Percentiles rank a stretch among this genome's conserved stretches.
phyloP scores from a whole-genome alignment of 2,113 vertebrate genomes.

The Macrotus californicus region DNA sequence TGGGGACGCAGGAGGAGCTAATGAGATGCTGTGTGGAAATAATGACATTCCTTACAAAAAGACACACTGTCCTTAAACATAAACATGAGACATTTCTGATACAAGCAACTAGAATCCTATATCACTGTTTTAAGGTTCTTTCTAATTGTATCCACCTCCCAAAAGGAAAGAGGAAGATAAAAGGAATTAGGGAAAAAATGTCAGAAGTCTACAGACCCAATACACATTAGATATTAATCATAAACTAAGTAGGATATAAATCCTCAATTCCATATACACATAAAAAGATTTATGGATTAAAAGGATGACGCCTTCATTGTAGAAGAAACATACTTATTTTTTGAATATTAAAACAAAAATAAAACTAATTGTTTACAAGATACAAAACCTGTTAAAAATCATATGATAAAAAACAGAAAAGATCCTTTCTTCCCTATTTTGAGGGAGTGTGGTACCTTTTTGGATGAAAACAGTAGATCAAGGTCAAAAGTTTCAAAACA shows the following conservation, averaged over 20 bases:
- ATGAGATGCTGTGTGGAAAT: background rate
- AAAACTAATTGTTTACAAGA: background rate
- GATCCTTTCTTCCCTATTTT: background rate
- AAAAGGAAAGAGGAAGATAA: background rate
- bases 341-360: conserved; percentile 8
- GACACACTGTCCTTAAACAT: background rate
- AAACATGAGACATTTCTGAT: background rate
- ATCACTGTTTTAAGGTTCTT: background rate
- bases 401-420: background rate
- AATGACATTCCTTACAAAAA: background rate
- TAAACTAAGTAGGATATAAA: background rate
- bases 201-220: background rate
- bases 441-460: background rate
- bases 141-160: background rate
- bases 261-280: background rate
- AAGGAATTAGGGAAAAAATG: background rate
- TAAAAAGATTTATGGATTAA: background rate
- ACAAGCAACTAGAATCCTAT: background rate
- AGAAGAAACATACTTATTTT: background rate
- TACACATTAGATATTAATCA: background rate
- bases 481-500: conserved; percentile 35
- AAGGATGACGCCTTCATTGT: background rate
- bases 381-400: conserved; percentile 27
- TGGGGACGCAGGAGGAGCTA: background rate
- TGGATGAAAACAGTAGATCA: background rate